Evolutionary conservation across 2,888 invertebrate species (phyloP), one percentile per base, ranked within the genome.

Genomic region (Galeopsomyia nigrocyanea): DNA sequence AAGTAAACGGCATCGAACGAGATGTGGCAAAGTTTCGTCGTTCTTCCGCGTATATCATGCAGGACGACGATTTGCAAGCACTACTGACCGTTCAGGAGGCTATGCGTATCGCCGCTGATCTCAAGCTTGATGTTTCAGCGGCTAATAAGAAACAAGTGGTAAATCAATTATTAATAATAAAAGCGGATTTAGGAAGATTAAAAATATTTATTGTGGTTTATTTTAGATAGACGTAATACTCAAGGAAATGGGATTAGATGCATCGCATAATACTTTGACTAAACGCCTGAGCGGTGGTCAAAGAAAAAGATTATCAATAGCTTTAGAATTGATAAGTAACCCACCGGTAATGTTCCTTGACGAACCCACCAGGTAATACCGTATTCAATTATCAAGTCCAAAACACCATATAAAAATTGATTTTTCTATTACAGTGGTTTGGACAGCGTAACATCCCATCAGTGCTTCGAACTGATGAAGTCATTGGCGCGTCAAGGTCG

Each of bases 301-400:
- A 87, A 92, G 91, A 81, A 98, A 97, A 86, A 90, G 97, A 80
- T 89, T 98, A 64, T 93, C 96, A 0, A 95, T 97, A 77, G 97
- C 96, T 10, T 88, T 96, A 76, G 97, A 98, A 88, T 89, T 98
- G 79, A 92, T 97, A 78, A 95, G 93, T 85, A 96, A 98, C 86
- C 97, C 97, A 1, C 94, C 95, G 0, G 91, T 97, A 63, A 93
- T 97, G 91, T 95, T 97, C 85, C 91, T 98, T 77, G 97, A 98
- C 84, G 97, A 98, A 88, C 97, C 97, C 26, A 97, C 96, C 47
- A 96, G 95, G 96, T 96, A 88, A 49, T 0, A 2, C 1, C 0
- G 1, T 3, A 14, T 3, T 31, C 10, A 39, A 39, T 21, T 17
- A 61, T 26, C 19, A 21, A 16, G 7, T 7, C 10, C 26, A 26